Evolutionary conservation across 2,888 invertebrate genomes (phyloP).

Genomic region (Thumatha senex): DNA sequence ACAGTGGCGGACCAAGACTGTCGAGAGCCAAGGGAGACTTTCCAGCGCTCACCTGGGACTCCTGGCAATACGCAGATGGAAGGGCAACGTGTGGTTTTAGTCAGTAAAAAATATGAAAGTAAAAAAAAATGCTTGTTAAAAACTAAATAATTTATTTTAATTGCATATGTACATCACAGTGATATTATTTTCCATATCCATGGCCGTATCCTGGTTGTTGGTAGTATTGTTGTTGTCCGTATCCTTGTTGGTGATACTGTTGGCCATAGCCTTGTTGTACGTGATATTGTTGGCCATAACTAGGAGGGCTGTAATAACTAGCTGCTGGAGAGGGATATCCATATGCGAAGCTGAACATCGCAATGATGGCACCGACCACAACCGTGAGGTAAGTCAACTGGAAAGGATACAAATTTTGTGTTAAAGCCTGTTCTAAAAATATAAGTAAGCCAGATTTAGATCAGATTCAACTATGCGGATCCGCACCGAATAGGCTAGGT

Average conservation of each 20-base stretch:
- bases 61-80: no score
- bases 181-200: background rate
- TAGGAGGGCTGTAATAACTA: background rate
- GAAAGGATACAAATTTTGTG: background rate
- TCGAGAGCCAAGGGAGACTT: no score
- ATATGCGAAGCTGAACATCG: background rate
- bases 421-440: no score
- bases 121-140: no score
- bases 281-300: no score
- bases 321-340: background rate
- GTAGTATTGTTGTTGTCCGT: background rate
- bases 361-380: background rate
- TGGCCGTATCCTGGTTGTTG: no score
- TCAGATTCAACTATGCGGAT: no score
- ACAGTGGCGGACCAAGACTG: no score
- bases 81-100: no score
- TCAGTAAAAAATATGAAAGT: no score
- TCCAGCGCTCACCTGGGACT: no score
- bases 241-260: background rate
- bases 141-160: background rate
- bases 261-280: background rate
- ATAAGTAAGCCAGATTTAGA: background rate
- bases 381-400: background rate
- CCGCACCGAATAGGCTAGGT: no score
- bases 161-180: background rate